Conservation (phyloP, 2,888 invertebrate species). For the Spilarctia lutea region DNA sequence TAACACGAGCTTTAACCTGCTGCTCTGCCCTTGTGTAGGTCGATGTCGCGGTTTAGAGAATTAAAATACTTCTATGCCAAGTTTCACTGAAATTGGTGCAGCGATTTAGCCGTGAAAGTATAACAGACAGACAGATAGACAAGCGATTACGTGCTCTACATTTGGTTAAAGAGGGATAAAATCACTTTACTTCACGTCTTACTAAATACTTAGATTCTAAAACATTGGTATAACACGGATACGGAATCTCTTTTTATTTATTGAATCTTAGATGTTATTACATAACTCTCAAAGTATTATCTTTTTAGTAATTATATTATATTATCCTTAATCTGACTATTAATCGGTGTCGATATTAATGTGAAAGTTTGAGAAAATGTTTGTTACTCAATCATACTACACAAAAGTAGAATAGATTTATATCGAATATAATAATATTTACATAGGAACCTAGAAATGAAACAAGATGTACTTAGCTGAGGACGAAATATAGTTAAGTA, state of each 20-base stretch:
- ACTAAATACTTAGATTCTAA: neutral
- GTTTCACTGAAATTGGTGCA: too few species aligned
- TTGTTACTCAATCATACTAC: neutral
- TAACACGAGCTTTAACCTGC: too few species aligned
- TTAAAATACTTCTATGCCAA: too few species aligned
- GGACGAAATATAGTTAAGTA: neutral
- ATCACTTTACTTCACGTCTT: too few species aligned
- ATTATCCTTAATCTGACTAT: conserved; percentile 1
- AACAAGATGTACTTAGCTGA: neutral
- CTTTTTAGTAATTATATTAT: neutral
- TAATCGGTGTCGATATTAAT: neutral
- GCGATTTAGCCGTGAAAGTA: too few species aligned
- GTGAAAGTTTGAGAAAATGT: conserved; percentile 1
- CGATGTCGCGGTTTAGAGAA: too few species aligned
- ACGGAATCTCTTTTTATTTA: neutral
- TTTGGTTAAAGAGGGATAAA: too few species aligned
- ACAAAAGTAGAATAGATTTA: neutral
- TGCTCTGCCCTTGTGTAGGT: too few species aligned
- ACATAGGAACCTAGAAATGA: neutral
- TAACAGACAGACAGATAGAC: too few species aligned
- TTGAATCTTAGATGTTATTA: neutral
- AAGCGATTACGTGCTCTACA: too few species aligned
- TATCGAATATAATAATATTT: neutral
- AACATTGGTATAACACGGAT: neutral
- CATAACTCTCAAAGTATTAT: neutral